Conservation (phyloP, 2,113 vertebrate genomes). For the Falcunculus frontatus region DNA sequence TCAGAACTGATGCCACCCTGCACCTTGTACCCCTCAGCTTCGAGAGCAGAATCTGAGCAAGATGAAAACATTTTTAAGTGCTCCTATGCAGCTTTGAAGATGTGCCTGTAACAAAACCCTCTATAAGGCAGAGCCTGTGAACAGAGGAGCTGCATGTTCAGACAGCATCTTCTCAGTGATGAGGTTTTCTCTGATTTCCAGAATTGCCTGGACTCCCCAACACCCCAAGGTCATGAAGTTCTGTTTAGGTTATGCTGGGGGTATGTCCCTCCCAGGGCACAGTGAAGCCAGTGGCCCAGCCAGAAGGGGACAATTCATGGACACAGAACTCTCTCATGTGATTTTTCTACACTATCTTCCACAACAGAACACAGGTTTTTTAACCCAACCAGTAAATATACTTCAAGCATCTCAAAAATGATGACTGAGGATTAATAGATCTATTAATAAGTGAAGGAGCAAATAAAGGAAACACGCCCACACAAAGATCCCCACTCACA, state of each 20-base stretch:
- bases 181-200: neutral
- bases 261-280: neutral
- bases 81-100: neutral
- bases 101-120: rapidly evolving
- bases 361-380: neutral
- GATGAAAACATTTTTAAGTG: neutral
- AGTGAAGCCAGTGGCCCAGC: neutral
- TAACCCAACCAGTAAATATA: neutral
- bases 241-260: neutral
- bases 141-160: neutral
- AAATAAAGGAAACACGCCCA: neutral
- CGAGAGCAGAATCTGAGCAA: neutral
- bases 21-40: rapidly evolving
- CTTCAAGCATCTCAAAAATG: neutral
- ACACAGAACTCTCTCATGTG: neutral
- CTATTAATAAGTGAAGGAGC: neutral
- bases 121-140: neutral
- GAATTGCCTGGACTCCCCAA: neutral
- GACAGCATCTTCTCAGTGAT: neutral
- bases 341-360: neutral
- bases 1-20: neutral
- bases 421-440: neutral
- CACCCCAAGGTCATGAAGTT: neutral
- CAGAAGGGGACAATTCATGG: neutral
- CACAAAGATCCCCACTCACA: no score